A percentile compares a stretch with the other conserved stretches of the same genome.
Conservation (phyloP, 2,797 vertebrate genomes). For the Gymnothorax reevesii region DNA sequence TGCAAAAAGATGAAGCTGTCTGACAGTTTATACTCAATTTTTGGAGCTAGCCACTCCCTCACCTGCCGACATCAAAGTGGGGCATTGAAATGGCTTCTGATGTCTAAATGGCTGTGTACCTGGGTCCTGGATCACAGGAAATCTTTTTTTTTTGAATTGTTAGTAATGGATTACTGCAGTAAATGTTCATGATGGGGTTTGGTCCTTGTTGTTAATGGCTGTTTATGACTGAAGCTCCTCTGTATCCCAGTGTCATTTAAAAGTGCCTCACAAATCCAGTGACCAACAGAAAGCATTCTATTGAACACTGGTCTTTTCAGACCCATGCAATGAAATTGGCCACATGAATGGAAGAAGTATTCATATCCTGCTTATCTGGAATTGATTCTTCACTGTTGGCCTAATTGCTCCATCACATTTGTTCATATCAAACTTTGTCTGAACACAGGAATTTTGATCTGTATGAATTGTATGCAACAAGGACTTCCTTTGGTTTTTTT, state of each 20-base stretch:
- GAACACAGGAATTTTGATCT: constrained; percentile 1
- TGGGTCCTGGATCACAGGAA: too few species aligned
- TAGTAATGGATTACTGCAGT: background rate
- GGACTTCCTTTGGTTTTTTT: background rate
- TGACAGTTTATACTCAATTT: too few species aligned
- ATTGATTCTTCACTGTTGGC: background rate
- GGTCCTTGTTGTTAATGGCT: background rate
- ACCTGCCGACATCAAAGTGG: too few species aligned
- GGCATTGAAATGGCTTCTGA: too few species aligned
- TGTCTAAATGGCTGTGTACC: too few species aligned
- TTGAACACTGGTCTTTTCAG: background rate
- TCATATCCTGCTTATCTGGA: background rate
- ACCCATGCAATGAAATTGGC: background rate
- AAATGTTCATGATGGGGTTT: background rate
- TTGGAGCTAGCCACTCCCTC: too few species aligned
- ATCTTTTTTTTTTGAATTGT: background rate
- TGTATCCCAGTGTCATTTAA: background rate
- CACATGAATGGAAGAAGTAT: background rate
- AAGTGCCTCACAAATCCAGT: background rate
- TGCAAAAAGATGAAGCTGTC: too few species aligned
- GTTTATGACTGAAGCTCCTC: background rate
- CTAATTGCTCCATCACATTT: background rate
- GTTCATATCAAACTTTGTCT: background rate
- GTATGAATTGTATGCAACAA: background rate
- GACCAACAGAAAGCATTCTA: background rate